Percentiles rank a stretch among this genome's conserved stretches.
phyloP scores from a whole-genome alignment of 1,140 invertebrate genomes.

The Venustaconcha ellipsiformis region DNA sequence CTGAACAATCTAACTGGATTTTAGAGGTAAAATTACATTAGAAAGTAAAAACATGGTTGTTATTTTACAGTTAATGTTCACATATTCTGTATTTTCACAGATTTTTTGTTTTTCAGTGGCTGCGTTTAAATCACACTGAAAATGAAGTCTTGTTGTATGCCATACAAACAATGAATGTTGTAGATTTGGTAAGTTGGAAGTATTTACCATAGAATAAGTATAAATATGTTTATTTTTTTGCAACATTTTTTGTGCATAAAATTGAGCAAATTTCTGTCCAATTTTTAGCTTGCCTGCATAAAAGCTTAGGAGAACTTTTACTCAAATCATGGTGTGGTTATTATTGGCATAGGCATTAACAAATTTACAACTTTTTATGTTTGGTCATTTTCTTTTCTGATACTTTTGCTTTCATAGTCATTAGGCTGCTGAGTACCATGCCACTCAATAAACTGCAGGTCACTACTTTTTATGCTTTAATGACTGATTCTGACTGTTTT shows the following conservation, averaged over 20 bases:
- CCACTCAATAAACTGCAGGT: too few species aligned
- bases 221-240: neutral
- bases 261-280: neutral
- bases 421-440: too few species aligned
- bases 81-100: too few species aligned
- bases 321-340: too few species aligned
- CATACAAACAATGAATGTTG: constrained; percentile 96
- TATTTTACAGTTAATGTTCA: neutral
- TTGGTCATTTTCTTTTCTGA: too few species aligned
- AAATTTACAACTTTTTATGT: too few species aligned
- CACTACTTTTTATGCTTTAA: too few species aligned
- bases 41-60: neutral
- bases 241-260: neutral
- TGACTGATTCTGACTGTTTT: too few species aligned
- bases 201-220: neutral
- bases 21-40: too few species aligned
- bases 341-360: too few species aligned
- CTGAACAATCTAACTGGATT: neutral
- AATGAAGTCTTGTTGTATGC: constrained; percentile 93
- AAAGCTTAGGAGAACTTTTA: neutral
- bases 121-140: constrained; percentile 73
- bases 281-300: neutral
- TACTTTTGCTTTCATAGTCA: too few species aligned
- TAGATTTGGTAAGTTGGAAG: constrained; percentile 85
- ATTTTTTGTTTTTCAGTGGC: constrained; percentile 41